Evolutionary conservation across 2,113 vertebrate genomes (phyloP).

Genomic region (Ochotona princeps): DNA sequence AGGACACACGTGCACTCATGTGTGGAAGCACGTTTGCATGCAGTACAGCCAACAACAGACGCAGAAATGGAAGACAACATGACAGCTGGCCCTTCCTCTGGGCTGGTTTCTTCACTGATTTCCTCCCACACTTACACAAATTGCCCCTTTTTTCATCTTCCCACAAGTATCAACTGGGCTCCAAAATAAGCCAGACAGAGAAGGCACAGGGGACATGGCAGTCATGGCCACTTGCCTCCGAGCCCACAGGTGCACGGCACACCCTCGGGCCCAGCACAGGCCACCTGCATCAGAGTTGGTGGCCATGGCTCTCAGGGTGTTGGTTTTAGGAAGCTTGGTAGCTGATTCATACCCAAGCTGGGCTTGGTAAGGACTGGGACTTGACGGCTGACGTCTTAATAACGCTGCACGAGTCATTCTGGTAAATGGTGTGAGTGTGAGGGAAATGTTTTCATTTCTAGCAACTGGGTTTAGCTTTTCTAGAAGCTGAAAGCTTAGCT

Average conservation of each 20-base stretch:
- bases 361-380: neutral
- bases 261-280: neutral
- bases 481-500: neutral
- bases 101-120: neutral
- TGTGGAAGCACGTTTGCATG: accelerated
- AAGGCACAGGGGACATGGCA: accelerated
- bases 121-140: neutral
- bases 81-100: neutral
- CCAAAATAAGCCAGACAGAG: neutral
- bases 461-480: neutral
- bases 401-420: neutral
- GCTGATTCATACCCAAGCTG: neutral
- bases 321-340: neutral
- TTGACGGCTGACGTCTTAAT: accelerated
- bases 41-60: neutral
- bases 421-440: neutral
- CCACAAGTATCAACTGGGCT: neutral
- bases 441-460: neutral
- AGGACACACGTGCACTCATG: too few relatives aligned
- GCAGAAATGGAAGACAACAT: accelerated
- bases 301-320: neutral
- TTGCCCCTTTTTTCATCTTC: neutral
- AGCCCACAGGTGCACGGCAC: accelerated
- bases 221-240: accelerated
- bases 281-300: neutral